Evolutionary conservation across 2,113 vertebrate genomes (phyloP), one percentile per base, ranked within the genome.

Genomic region (Seriola quinqueradiata): DNA sequence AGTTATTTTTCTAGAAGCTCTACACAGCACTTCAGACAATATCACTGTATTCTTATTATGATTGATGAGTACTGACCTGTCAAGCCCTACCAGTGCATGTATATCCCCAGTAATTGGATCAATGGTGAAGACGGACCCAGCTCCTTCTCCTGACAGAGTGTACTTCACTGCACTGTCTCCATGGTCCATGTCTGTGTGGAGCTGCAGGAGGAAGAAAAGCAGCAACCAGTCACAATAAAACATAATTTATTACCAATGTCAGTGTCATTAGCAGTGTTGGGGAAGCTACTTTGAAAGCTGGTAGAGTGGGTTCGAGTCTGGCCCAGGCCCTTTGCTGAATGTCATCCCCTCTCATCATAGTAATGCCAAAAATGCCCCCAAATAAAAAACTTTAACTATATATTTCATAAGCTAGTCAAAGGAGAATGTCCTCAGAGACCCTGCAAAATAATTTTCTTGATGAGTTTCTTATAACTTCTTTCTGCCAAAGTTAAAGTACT

Each of bases 41-140:
- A 54, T 52, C 50, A 5, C 34, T 40, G 23, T 13, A 25, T 52
- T 67, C 5, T 67, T 19, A 25, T n/a, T n/a, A 32, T 28, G 6
- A 75, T 10, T 8, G 16, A 19, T 42, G 3, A 25, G 55, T 7
- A 58, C 81, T 67, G 38, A 92, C 92, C 97, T 93, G 85, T 99
- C 97, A 34, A 99, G 94, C 74, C 96, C 96, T 91, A 92, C 95
- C 91, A 98, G 95, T 19, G 97, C 98, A 46, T 99, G 97, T 66
- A 99, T 98, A 64, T 99, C 98, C 78, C 98, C 98, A 0, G 98
- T 99, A 32, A 95, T 97, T 75, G 97, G 96, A 89, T 99, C 97
- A 60, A 99, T 97, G 82, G 97, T 97, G 84, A 99, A 99, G 70
- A 99, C 96, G 0, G 97, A 96, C 57, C 97, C 98, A 1, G 96